These are phyloP conservation scores for Phasianus colchicus DNA, from an alignment of 2,113 vertebrate genomes.

Conservation along the genomic window DNA sequence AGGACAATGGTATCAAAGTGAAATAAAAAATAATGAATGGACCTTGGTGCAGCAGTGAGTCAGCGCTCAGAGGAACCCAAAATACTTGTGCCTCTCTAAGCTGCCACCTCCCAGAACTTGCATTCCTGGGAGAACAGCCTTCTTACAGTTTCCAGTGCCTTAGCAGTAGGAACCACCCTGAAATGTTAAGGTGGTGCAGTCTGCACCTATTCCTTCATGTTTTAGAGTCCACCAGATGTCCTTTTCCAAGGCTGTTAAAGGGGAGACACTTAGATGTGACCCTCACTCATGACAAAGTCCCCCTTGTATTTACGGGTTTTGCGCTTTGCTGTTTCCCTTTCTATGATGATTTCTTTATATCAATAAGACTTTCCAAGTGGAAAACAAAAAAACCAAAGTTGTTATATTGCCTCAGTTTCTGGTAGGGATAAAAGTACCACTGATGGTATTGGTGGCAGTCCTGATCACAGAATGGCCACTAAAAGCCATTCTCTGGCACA, in stretches of 20 bases:
- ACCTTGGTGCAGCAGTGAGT: background rate
- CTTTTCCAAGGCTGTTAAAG: background rate
- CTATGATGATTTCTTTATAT: background rate
- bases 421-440: background rate
- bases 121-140: background rate
- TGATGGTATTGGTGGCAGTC: background rate
- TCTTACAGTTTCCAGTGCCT: background rate
- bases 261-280: background rate
- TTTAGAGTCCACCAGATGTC: background rate
- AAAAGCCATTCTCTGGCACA: constrained; percentile 8
- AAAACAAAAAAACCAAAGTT: background rate
- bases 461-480: background rate
- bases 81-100: background rate
- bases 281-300: background rate
- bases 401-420: background rate
- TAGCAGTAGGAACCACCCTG: background rate
- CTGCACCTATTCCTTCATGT: background rate
- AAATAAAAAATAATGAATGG: constrained; percentile 69
- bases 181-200: background rate
- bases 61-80: constrained; percentile 32
- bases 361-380: background rate
- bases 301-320: background rate
- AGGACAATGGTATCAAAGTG: constrained; percentile 70
- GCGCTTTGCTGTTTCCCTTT: background rate
- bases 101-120: constrained; percentile 3